Percentiles rank a stretch among this genome's conserved stretches.
Evolutionary conservation across 2,113 vertebrate genomes (phyloP).

Genomic region (Rhabdomys dilectus): DNA sequence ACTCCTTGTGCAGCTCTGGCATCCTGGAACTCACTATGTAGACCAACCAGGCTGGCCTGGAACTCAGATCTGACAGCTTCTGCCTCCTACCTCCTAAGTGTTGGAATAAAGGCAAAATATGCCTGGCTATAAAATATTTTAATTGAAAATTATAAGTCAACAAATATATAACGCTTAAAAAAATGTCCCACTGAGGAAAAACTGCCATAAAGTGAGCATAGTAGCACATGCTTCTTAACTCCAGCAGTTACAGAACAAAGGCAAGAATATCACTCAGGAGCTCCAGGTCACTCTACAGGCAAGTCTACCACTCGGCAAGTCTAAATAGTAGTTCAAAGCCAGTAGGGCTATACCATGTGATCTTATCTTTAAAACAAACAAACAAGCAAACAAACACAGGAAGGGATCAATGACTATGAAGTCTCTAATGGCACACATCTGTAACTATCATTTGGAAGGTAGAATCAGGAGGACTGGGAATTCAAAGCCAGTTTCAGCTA

Average conservation of each 20-base stretch:
- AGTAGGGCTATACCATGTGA: neutral
- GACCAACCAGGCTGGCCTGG: neutral
- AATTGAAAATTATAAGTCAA: constrained; percentile 8
- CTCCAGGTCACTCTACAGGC: neutral
- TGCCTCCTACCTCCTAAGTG: neutral
- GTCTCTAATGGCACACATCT: neutral
- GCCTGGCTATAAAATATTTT: neutral
- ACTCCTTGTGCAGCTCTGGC: neutral
- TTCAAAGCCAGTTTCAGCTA: neutral
- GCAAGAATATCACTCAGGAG: neutral
- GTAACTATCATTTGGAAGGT: neutral
- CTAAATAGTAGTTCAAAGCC: neutral
- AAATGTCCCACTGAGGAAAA: neutral
- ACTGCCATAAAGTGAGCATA: neutral
- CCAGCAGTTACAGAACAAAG: neutral
- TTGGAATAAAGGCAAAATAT: neutral
- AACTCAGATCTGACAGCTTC: neutral
- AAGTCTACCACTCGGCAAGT: neutral
- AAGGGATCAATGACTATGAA: neutral
- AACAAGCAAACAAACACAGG: neutral
- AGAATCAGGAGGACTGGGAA: neutral
- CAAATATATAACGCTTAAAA: neutral
- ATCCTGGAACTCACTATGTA: neutral
- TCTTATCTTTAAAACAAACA: neutral
- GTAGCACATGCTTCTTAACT: neutral